These are phyloP conservation scores for Tor tambroides DNA, from an alignment of 2,113 vertebrate species.

Conservation along the genomic window DNA sequence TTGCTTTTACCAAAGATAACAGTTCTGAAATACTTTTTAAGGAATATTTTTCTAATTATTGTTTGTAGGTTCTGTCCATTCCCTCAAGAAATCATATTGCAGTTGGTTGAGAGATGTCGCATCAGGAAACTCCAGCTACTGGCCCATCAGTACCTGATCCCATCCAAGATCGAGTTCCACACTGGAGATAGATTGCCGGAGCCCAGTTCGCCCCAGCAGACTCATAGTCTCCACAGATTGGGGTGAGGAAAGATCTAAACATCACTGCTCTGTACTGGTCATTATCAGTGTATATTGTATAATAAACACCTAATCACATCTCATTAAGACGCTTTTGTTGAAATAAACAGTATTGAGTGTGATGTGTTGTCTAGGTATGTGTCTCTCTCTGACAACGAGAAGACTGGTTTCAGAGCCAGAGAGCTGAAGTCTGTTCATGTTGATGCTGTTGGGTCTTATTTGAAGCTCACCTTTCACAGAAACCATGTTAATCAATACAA, in stretches of 20 bases:
- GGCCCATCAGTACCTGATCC: slow-evolving; percentile 95
- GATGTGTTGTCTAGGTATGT: slow-evolving; percentile 80
- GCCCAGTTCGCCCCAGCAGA: slow-evolving; percentile 68
- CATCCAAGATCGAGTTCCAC: slow-evolving; percentile 93
- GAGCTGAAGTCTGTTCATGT: slow-evolving; percentile 95
- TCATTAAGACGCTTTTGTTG: background rate
- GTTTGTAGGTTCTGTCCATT: slow-evolving; percentile 85
- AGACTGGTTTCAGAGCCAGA: slow-evolving; percentile 89
- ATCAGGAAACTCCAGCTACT: slow-evolving; percentile 92
- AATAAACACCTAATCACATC: background rate
- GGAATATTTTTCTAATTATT: background rate
- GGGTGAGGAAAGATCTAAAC: slow-evolving; percentile 77
- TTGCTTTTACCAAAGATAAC: background rate
- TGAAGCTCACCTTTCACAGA: slow-evolving; percentile 89
- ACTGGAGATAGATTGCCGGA: slow-evolving; percentile 83
- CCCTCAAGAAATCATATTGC: slow-evolving; percentile 90
- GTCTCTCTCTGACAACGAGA: slow-evolving; percentile 90
- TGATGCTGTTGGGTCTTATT: slow-evolving; percentile 88
- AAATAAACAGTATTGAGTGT: background rate
- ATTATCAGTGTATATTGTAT: background rate
- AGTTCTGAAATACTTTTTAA: background rate
- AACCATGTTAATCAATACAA: slow-evolving; percentile 90
- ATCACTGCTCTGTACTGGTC: background rate
- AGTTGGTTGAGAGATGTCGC: slow-evolving; percentile 85
- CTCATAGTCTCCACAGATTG: slow-evolving; percentile 83